Evolutionary conservation across 2,888 invertebrate genomes (phyloP), one percentile per base, ranked within the genome.

Genomic region (Resseliella maxima): DNA sequence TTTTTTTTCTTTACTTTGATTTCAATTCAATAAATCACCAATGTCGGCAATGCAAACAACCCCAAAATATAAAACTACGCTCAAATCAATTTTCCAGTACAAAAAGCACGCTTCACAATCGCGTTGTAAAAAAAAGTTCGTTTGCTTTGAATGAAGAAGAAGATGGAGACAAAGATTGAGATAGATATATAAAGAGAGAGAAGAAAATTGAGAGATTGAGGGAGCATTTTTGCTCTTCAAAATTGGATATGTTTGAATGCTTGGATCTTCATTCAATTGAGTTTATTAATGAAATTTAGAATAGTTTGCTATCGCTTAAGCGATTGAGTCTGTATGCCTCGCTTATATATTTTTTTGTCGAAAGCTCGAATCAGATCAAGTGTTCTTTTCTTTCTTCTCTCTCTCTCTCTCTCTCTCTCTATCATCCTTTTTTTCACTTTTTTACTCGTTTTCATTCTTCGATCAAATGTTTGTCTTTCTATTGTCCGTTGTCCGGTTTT

Each of bases 41-140:
- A 59, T 35, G 72, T 5, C 35, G 31, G n/a, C 12, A 72, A 31
- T 35, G n/a, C 72, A 72, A 72, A 31, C 72, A 72, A 15, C 8
- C 72, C 72, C 72, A 35, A 31, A 2, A 72, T n/a, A n/a, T 15
- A 27, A 72, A 35, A 72, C 15, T 12, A 72, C 31, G 72, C 72
- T 31, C 31, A 31, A 72, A 72, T 72, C 72, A 72, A 72, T 72
- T 72, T 72, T 72, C 72, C 72, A 72, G 31, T 72, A 72, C 72
- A 72, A 72, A 31, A 72, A 72, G 18, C 72, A 72, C 72, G n/a
- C 31, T 15, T 72, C 31, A 31, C 31, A 35, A 12, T 31, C 15
- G 0, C 31, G 72, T 2, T 18, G 31, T n/a, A n/a, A n/a, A n/a
- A n/a, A n/a, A n/a, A n/a, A n/a, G n/a, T n/a, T n/a, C n/a, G n/a